A percentile compares a stretch with the other conserved stretches of the same genome.
Evolutionary conservation across 1,140 invertebrate species (phyloP).

Genomic region (Trichoplusia ni): DNA sequence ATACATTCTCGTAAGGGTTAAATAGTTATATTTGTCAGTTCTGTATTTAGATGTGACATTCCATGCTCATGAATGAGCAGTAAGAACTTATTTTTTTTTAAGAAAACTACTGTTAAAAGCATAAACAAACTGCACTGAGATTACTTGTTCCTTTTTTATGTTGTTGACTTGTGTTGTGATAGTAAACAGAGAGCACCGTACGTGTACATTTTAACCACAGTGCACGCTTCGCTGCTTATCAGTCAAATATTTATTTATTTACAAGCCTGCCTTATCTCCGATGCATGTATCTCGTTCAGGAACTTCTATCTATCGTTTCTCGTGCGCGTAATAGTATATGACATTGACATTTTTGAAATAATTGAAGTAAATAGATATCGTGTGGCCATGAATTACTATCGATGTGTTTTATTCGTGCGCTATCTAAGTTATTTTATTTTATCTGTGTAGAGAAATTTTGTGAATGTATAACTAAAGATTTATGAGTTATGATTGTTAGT

Average conservation of each 20-base stretch:
- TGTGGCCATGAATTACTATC: conserved; percentile 8
- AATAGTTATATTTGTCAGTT: no score
- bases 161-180: no score
- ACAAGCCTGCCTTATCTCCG: conserved; percentile 10
- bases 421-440: not conserved
- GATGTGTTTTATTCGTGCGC: not conserved
- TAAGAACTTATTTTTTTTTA: no score
- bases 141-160: no score
- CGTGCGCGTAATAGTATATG: not conserved
- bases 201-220: not conserved
- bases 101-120: no score
- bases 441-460: no score
- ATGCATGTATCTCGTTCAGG: not conserved
- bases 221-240: not conserved
- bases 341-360: conserved; percentile 37
- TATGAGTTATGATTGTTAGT: not conserved
- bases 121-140: no score
- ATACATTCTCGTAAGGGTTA: no score
- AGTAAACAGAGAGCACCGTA: no score
- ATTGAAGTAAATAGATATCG: not conserved
- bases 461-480: no score
- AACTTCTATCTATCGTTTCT: not conserved
- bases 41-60: no score
- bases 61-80: no score
- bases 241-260: conserved; percentile 27